Evolutionary conservation across 2,888 invertebrate species (phyloP), one percentile per base, ranked within the genome.

Genomic region (Drosophila kambysellisi): DNA sequence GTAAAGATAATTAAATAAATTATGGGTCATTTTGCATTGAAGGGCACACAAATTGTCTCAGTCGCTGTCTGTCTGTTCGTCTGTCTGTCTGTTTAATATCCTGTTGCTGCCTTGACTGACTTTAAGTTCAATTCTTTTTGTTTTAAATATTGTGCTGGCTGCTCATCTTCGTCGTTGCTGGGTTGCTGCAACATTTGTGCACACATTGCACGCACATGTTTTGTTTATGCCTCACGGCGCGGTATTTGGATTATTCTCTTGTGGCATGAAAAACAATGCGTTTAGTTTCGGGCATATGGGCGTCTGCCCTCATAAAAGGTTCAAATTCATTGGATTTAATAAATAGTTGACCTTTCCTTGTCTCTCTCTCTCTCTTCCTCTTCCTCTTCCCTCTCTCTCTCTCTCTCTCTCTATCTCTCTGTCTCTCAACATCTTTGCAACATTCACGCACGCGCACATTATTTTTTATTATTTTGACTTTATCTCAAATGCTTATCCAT

Each of bases 381-480:
- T 41, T 33, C 41, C 32, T 12, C 20, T 12, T 12, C n/a, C 6
- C 11, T 56, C 39, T 17, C 29, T 7, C 4, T 17, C 9, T n/a
- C 4, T 30, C 39, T n/a, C 6, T 41, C 30, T 43, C 15, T 11
- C 7, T 11, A 20, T 17, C 20, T 15, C 20, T 30, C 11, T 20
- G 5, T 33, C 46, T n/a, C 46, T 60, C 51, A n/a, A 41, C 41
- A 41, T 41, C 46, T 46, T 25, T 43, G 43, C 20, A 43, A 64
- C 72, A 75, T 72, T 65, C 53, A 65, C 68, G 75, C 76, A 78
- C 78, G 78, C 78, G 79, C 76, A 58, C 79, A 82, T 88, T 74
- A 86, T 81, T 81, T 87, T 87, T 87, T 85, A 88, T 86, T 87
- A 84, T 87, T 87, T 87, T 86, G 88, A 87, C 88, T 88, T 75